Conservation (phyloP, 2,797 vertebrate genomes). For the Dermochelys coriacea region DNA sequence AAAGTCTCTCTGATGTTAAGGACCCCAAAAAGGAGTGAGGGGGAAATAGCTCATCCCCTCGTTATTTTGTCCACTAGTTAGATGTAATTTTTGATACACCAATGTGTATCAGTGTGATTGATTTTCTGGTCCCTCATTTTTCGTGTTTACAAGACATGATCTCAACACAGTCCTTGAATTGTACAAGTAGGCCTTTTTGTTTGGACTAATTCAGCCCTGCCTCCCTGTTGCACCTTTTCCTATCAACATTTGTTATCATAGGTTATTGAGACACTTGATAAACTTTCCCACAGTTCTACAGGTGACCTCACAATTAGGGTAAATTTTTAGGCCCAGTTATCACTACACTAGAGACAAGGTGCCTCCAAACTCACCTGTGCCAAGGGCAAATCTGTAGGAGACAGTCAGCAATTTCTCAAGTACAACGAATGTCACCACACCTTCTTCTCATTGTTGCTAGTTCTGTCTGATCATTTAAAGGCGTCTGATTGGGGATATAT, state of each 20-base stretch:
- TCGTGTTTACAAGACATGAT: background rate
- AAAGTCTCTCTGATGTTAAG: background rate
- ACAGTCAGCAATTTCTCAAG: conserved; percentile 40
- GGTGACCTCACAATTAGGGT: background rate
- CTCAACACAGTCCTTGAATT: background rate
- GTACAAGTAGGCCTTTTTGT: background rate
- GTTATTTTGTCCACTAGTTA: background rate
- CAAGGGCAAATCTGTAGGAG: conserved; percentile 54
- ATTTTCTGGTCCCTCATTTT: background rate
- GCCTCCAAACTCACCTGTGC: conserved; percentile 32
- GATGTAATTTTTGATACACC: background rate
- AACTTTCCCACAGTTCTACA: background rate
- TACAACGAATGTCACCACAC: conserved; percentile 49
- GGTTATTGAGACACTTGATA: background rate
- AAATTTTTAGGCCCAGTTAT: background rate
- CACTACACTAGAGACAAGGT: background rate
- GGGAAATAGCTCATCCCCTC: background rate
- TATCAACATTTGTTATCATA: background rate
- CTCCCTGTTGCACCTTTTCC: background rate
- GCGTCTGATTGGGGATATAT: conserved; percentile 50
- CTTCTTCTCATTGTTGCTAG: conserved; percentile 39
- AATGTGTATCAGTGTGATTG: background rate
- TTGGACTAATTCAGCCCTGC: background rate
- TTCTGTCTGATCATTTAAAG: conserved; percentile 64
- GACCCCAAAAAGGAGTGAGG: background rate